These are phyloP conservation scores for Echinarachnius parma DNA, from an alignment of 53 echinoderm and acorn worm species.

Conservation along the genomic window DNA sequence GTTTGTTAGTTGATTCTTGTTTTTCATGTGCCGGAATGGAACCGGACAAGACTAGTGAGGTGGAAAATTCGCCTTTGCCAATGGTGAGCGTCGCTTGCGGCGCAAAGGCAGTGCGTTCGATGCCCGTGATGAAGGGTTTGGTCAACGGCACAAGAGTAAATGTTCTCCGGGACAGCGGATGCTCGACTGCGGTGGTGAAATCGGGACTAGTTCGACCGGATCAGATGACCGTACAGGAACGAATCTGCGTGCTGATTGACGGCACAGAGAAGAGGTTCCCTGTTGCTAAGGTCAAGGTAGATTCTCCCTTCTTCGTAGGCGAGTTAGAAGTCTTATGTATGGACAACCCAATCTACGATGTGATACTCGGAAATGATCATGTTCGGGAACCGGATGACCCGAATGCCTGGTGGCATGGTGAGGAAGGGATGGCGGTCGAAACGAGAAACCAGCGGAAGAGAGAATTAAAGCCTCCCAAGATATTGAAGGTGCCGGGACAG, in stretches of 20 bases:
- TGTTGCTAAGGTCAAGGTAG: conserved; percentile 38
- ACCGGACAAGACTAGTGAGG: neutral
- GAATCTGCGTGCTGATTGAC: conserved; percentile 52
- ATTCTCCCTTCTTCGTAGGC: conserved; percentile 52
- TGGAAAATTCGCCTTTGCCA: neutral
- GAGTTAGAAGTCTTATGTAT: conserved; percentile 47
- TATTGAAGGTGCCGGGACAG: neutral
- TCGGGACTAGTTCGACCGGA: conserved; percentile 19
- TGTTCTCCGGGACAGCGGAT: conserved; percentile 69
- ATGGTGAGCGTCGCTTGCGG: conserved; percentile 25
- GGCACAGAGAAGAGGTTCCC: conserved; percentile 47
- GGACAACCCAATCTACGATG: conserved; percentile 52
- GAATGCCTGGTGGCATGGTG: neutral
- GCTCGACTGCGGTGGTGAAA: conserved; percentile 51
- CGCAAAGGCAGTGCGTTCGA: conserved; percentile 2
- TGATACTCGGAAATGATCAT: conserved; percentile 47
- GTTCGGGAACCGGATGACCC: conserved; percentile 8
- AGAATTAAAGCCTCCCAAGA: neutral
- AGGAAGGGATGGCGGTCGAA: conserved; percentile 6
- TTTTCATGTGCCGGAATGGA: conserved; percentile 6
- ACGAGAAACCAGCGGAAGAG: conserved; percentile 1
- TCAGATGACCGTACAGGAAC: conserved; percentile 16
- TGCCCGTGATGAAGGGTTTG: conserved; percentile 31
- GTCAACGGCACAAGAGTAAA: conserved; percentile 12
- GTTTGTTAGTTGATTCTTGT: conserved; percentile 4